Evolutionary conservation across 2,888 invertebrate genomes (phyloP), one percentile per base, ranked within the genome.

Genomic region (Myopa tessellatipennis): DNA sequence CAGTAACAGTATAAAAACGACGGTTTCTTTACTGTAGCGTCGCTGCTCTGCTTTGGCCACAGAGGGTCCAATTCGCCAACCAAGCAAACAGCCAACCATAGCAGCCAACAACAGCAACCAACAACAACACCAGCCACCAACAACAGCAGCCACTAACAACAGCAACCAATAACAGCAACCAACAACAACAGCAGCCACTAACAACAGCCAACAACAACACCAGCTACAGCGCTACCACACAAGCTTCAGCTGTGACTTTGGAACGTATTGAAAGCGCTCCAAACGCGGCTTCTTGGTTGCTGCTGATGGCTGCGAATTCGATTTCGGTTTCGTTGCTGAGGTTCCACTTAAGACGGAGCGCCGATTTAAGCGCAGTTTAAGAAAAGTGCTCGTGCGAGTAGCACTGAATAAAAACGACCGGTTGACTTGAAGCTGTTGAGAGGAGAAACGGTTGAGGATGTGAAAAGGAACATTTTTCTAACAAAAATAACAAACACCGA

Each of bases 301-400:
- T 78, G 71, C 34, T 18, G 68, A 38, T 65, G 60, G 58, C 68
- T 65, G 26, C 63, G 38, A 38, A 63, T 38, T 26, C 50, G 45
- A 16, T 67, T 77, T 74, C 79, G 76, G 72, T 78, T 77, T 77
- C 77, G 75, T 74, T 79, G 67, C 77, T 78, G 83, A 80, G 45
- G 84, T 83, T 85, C 83, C 83, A 84, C 82, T 82, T 82, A 81
- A 82, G 81, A 82, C 81, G 81, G 81, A 82, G 80, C 80, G 78
- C 82, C 81, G 79, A 81, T 80, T 79, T 81, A 81, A 81, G 81
- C 82, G 83, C 85, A 86, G 86, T 86, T 84, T 84, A 84, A 85
- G 85, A 84, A 85, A 85, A 86, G 86, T 85, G 85, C 85, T 85
- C 85, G 85, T 83, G 83, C 84, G 85, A 85, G 83, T 81, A 85